phyloP scores from a whole-genome alignment of 2,113 vertebrate species.

The Struthio camelus region DNA sequence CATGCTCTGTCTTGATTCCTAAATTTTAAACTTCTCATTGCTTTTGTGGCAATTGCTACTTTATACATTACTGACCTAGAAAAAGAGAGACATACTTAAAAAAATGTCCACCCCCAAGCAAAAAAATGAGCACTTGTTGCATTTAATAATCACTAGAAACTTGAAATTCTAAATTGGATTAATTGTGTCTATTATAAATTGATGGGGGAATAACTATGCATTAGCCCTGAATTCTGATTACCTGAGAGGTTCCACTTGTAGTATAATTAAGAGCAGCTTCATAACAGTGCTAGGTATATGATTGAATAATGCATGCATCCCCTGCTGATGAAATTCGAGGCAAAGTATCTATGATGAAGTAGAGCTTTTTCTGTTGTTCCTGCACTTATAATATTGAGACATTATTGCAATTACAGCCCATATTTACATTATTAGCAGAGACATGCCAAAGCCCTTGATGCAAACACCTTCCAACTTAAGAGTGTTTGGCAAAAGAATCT shows the following conservation, averaged over 20 bases:
- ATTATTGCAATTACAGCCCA: slow-evolving; percentile 36
- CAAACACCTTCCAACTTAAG: not conserved
- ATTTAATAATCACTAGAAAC: slow-evolving; percentile 66
- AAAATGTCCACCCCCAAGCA: slow-evolving; percentile 1
- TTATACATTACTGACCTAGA: not conserved
- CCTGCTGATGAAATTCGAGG: slow-evolving; percentile 62
- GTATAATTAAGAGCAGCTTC: slow-evolving; percentile 72
- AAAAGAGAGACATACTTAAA: not conserved
- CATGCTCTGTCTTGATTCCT: not conserved
- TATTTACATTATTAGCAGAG: slow-evolving; percentile 46
- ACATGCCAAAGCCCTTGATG: not conserved
- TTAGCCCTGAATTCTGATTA: slow-evolving; percentile 75
- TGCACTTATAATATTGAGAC: slow-evolving; percentile 19
- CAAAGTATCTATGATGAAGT: slow-evolving; percentile 3
- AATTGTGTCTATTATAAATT: slow-evolving; percentile 73
- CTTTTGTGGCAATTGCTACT: not conserved
- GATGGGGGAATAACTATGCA: slow-evolving; percentile 68
- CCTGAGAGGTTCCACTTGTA: slow-evolving; percentile 73
- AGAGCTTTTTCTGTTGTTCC: not conserved
- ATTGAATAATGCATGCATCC: slow-evolving; percentile 65
- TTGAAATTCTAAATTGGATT: slow-evolving; percentile 73
- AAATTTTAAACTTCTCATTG: not conserved
- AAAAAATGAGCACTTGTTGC: slow-evolving; percentile 55
- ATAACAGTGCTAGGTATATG: slow-evolving; percentile 57
- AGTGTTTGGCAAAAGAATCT: not conserved